Conservation (phyloP, 1,140 invertebrate genomes). For the Bilobella aurantiaca region DNA sequence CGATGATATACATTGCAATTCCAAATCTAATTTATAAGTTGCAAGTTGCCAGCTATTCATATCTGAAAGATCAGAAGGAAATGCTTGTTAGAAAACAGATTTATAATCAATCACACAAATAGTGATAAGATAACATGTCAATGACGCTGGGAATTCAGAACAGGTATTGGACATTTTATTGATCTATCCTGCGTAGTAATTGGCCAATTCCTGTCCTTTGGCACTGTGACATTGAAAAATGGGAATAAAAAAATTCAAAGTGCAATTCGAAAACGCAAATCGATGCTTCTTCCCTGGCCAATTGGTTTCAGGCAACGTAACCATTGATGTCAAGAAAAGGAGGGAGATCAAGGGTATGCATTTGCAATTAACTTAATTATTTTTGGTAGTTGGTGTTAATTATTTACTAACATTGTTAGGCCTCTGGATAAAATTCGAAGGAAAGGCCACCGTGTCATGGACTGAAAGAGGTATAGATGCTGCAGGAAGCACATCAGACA, state of each 20-base stretch:
- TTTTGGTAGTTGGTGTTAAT: background rate
- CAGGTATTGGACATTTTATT: too few relatives aligned
- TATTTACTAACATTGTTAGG: background rate
- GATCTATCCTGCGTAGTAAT: too few relatives aligned
- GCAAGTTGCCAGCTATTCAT: too few relatives aligned
- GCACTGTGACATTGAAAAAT: too few relatives aligned
- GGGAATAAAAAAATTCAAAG: conserved; percentile 1
- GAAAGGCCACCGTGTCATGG: conserved; percentile 17
- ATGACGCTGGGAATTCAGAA: too few relatives aligned
- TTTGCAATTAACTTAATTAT: background rate
- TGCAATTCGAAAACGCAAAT: conserved; percentile 10
- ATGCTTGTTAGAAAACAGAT: too few relatives aligned
- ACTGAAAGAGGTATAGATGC: background rate
- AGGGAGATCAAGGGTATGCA: conserved; percentile 8
- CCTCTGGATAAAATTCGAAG: conserved; percentile 6
- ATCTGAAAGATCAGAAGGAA: too few relatives aligned
- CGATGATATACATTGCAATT: too few relatives aligned
- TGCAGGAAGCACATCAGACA: background rate
- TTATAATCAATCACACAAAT: too few relatives aligned
- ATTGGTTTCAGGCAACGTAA: conserved; percentile 1
- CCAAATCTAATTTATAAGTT: too few relatives aligned
- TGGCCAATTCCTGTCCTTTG: too few relatives aligned
- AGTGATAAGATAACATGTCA: too few relatives aligned
- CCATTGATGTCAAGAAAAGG: conserved; percentile 9
- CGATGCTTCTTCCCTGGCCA: conserved; percentile 17